A percentile compares a stretch with the other conserved stretches of the same genome.
Evolutionary conservation across 2,888 invertebrate genomes (phyloP).

Genomic region (Cephalotes varians): DNA sequence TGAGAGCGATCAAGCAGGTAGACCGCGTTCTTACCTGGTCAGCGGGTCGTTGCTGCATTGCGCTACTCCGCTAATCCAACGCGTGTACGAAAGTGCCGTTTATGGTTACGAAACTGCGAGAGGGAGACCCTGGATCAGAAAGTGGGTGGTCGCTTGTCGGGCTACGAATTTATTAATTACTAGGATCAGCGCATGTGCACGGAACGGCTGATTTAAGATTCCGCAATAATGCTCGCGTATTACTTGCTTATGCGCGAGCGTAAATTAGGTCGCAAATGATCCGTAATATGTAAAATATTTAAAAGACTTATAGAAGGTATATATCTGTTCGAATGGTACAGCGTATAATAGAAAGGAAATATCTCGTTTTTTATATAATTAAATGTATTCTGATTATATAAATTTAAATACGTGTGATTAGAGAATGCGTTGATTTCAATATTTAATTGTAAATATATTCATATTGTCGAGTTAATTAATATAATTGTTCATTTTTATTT

Average conservation of each 20-base stretch:
- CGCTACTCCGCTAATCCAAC: slow-evolving; percentile 58
- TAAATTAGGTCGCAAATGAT: slow-evolving; percentile 41
- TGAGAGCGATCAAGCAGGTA: slow-evolving; percentile 72
- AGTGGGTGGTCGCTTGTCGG: slow-evolving; percentile 60
- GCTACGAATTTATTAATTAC: slow-evolving; percentile 60
- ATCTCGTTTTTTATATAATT: neutral
- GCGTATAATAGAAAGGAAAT: slow-evolving; percentile 1
- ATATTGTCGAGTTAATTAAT: neutral
- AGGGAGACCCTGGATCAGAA: slow-evolving; percentile 19
- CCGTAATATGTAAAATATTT: slow-evolving; percentile 33
- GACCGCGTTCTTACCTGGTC: slow-evolving; percentile 53
- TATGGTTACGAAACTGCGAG: slow-evolving; percentile 40
- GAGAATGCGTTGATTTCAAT: neutral
- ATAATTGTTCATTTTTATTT: neutral
- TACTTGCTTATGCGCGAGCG: neutral
- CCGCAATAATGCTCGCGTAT: slow-evolving; percentile 35
- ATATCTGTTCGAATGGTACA: neutral
- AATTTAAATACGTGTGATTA: neutral
- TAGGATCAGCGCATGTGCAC: slow-evolving; percentile 12
- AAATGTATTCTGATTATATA: neutral
- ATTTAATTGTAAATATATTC: neutral
- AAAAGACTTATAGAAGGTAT: neutral
- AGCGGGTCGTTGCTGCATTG: slow-evolving; percentile 55
- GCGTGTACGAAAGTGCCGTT: slow-evolving; percentile 54
- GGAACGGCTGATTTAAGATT: slow-evolving; percentile 36